Evolutionary conservation across 1,140 invertebrate genomes (phyloP), one percentile per base, ranked within the genome.

Genomic region (Cydia pomonella): DNA sequence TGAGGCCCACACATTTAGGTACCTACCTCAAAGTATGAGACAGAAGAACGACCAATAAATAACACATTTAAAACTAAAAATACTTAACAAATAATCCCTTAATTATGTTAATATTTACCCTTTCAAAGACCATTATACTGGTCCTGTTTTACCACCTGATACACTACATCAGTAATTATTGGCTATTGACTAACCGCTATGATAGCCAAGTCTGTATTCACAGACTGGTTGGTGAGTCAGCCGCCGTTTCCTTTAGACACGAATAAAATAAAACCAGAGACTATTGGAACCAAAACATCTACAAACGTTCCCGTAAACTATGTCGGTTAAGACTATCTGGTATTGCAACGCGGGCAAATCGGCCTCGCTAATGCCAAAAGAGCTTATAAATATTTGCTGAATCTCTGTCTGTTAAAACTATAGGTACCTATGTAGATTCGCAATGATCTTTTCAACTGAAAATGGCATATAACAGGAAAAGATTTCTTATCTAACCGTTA

Each of bases 191-290:
- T 7, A 33, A 33, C 29, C 29, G 29, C 29, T 33, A 33, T 33
- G 29, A 33, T 38, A 38, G 33, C 7, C 0, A 10, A 38, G 33
- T 38, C 33, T 21, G 21, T 13, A 63, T 4, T 25, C 25, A 10
- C 21, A 27, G 77, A 80, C 79, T 75, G 74, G 79, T 80, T 73
- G 69, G 62, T 80, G 79, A 80, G 69, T 80, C 79, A 80, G 44
- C 75, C 72, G 13, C 63, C 53, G 62, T 44, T 71, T 53, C 75
- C 64, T 72, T 62, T 47, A 74, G 73, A 72, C 44, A 79, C 66
- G 63, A 53, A 66, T 75, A 74, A 78, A 78, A 78, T 76, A 78
- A 78, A 76, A 73, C 44, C 73, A 74, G 66, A 74, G 29, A 21
- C 73, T 74, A 79, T 53, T 16, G 9, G 18, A 18, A 18, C 50